phyloP scores from a whole-genome alignment of 1,140 invertebrate species.

The Oryzaephilus surinamensis region DNA sequence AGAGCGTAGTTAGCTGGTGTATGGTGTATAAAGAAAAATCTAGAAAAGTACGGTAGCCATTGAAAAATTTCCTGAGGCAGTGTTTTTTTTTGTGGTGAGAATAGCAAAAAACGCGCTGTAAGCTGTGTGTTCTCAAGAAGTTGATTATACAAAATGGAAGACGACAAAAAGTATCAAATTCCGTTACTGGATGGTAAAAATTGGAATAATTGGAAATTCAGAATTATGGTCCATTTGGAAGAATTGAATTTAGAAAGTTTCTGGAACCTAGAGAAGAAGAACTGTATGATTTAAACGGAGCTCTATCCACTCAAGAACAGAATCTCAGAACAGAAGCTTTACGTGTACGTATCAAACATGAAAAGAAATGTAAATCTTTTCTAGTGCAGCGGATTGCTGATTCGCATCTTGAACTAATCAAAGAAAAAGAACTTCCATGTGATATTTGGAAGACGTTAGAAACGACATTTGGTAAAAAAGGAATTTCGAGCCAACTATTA shows the following conservation, averaged over 20 bases:
- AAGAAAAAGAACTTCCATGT: neutral
- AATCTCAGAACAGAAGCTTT: neutral
- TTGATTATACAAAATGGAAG: neutral
- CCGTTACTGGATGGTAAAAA: neutral
- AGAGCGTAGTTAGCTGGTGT: conserved; percentile 6
- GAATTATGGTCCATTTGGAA: neutral
- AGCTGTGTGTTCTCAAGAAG: too few relatives aligned
- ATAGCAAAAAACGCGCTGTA: too few relatives aligned
- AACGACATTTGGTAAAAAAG: neutral
- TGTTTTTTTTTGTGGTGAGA: too few relatives aligned
- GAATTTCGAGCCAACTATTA: neutral
- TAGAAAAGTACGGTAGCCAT: neutral
- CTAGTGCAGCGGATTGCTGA: neutral
- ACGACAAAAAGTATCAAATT: neutral
- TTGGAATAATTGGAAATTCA: neutral
- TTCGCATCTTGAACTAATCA: neutral
- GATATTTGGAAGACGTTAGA: neutral
- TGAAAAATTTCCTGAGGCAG: too few relatives aligned
- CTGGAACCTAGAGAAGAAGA: too few relatives aligned
- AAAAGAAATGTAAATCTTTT: too few relatives aligned
- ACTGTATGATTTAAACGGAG: neutral
- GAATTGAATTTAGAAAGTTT: neutral
- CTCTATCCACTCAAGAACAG: neutral
- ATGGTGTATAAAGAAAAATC: neutral
- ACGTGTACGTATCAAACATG: too few relatives aligned